A percentile compares a stretch with the other conserved stretches of the same genome.
Conservation (phyloP, 2,888 invertebrate genomes). For the Machimus atricapillus region DNA sequence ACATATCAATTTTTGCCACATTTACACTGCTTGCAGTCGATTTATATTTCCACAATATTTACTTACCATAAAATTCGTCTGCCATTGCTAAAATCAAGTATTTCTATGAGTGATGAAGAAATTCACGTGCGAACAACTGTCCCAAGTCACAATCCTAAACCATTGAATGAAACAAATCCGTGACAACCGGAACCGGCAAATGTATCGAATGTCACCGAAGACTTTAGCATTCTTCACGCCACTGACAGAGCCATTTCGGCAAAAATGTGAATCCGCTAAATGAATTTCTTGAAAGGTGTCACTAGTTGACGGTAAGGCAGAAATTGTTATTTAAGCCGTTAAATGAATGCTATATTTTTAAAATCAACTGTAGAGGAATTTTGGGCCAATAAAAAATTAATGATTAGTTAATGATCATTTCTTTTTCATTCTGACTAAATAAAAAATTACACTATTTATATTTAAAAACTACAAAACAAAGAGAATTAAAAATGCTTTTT, state of each 20-base stretch:
- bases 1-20: background rate
- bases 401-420: no score
- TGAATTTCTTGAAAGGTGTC: background rate
- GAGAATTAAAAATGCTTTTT: no score
- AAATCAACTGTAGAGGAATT: no score
- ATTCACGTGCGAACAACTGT: background rate
- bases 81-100: background rate
- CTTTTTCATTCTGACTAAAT: no score
- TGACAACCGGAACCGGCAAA: conserved; percentile 19
- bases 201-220: background rate
- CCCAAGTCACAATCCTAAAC: background rate
- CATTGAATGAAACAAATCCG: background rate
- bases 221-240: background rate
- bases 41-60: background rate
- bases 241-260: background rate
- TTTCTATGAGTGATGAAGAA: background rate
- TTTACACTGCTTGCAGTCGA: background rate
- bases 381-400: no score
- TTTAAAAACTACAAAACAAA: no score
- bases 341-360: no score
- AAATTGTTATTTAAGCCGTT: background rate
- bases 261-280: background rate
- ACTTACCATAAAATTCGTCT: conserved; percentile 26
- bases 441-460: no score
- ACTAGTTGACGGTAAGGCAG: background rate